A percentile compares a stretch with the other conserved stretches of the same genome.
Conservation (phyloP, 2,888 invertebrate genomes). For the Drosophila leonis region DNA sequence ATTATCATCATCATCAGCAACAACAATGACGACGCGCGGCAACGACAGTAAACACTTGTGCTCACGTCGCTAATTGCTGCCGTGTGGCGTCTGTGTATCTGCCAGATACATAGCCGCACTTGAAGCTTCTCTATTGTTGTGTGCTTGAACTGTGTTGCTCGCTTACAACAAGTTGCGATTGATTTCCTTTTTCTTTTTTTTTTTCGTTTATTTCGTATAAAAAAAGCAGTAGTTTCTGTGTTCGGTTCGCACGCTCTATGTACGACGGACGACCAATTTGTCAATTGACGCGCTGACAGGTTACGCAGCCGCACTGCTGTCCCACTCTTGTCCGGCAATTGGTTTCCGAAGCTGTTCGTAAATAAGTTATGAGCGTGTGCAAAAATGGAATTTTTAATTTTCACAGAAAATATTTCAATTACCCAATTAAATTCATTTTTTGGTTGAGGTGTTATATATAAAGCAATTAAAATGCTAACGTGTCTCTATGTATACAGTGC, state of each 20-base stretch:
- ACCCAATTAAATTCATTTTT: conserved; percentile 71
- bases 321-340: conserved; percentile 12
- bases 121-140: conserved; percentile 33
- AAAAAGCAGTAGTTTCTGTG: conserved; percentile 2
- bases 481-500: conserved; percentile 1
- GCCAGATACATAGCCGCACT: conserved; percentile 39
- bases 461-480: conserved; percentile 26
- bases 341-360: conserved; percentile 43
- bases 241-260: conserved; percentile 72
- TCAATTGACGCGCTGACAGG: conserved; percentile 72
- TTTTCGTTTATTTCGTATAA: conserved; percentile 1
- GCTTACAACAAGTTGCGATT: conserved; percentile 29
- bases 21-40: conserved; percentile 25
- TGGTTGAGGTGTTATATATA: conserved; percentile 68
- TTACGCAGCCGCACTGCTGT: conserved; percentile 79
- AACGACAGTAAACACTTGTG: conserved; percentile 48
- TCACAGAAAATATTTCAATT: conserved; percentile 69
- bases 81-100: conserved; percentile 67
- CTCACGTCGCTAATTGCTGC: conserved; percentile 74
- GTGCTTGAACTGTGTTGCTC: conserved; percentile 31
- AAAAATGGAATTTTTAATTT: conserved; percentile 70
- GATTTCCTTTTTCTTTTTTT: conserved; percentile 6
- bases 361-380: conserved; percentile 69
- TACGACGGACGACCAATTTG: conserved; percentile 64
- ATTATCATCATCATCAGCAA: conserved; percentile 59